phyloP scores from a whole-genome alignment of 1,140 invertebrate species.

The Macrocentrus cingulum region DNA sequence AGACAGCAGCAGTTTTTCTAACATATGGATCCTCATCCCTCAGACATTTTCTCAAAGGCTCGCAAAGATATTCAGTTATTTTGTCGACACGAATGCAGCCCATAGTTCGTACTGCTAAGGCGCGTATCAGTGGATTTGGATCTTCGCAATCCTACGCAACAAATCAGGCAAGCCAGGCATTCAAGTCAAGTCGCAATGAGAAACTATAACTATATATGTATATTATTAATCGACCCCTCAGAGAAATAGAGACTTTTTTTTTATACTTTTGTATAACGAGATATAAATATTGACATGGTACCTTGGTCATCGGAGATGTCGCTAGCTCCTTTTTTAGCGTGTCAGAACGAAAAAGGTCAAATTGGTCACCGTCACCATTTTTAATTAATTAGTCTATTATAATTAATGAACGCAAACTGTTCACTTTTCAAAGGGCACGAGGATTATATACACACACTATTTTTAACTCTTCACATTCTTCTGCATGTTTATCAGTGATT shows the following conservation, averaged over 20 bases:
- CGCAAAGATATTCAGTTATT: slow-evolving; percentile 99
- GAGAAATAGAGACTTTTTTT: background rate
- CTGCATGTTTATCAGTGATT: slow-evolving; percentile 19
- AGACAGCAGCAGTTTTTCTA: slow-evolving; percentile 98
- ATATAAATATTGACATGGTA: slow-evolving; percentile 57
- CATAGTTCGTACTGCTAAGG: slow-evolving; percentile 98
- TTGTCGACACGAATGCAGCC: slow-evolving; percentile 99
- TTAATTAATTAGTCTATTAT: slow-evolving; percentile 43
- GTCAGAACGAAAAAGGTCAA: slow-evolving; percentile 62
- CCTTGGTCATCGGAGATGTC: slow-evolving; percentile 61
- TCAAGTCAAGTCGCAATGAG: slow-evolving; percentile 60
- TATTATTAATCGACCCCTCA: slow-evolving; percentile 51
- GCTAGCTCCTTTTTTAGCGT: slow-evolving; percentile 60
- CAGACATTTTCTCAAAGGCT: slow-evolving; percentile 96
- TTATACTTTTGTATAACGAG: slow-evolving; percentile 44
- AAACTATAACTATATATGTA: slow-evolving; percentile 49
- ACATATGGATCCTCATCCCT: slow-evolving; percentile 99
- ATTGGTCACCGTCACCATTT: slow-evolving; percentile 62
- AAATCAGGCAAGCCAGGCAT: slow-evolving; percentile 61
- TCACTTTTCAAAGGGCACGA: slow-evolving; percentile 60
- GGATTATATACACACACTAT: slow-evolving; percentile 23
- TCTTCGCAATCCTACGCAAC: slow-evolving; percentile 95
- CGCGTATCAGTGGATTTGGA: slow-evolving; percentile 97
- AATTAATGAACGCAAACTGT: slow-evolving; percentile 38
- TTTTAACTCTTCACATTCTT: slow-evolving; percentile 14